phyloP scores from a whole-genome alignment of 2,797 vertebrate genomes.

The Tinamus major region DNA sequence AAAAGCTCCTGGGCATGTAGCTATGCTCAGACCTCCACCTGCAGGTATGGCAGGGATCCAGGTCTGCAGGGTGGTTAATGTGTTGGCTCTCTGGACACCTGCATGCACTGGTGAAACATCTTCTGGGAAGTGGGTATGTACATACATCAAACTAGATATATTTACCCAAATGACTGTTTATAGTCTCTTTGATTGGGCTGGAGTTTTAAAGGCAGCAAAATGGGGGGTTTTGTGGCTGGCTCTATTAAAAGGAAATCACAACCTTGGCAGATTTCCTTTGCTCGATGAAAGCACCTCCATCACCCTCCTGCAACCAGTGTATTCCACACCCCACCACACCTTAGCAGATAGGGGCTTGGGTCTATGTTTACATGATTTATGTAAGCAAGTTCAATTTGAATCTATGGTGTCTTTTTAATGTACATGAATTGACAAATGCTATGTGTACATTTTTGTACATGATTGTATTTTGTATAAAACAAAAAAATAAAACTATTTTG shows the following conservation, averaged over 20 bases:
- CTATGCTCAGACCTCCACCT: rapidly evolving
- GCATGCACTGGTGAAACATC: neutral
- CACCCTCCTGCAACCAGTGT: neutral
- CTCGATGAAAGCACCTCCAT: neutral
- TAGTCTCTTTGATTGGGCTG: neutral
- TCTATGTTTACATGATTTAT: slow-evolving; percentile 75
- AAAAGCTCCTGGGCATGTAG: neutral
- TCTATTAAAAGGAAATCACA: neutral
- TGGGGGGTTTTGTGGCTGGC: neutral
- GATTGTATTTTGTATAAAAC: slow-evolving; percentile 87
- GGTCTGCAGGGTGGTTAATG: rapidly evolving
- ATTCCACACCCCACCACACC: neutral
- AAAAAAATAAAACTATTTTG: slow-evolving; percentile 76
- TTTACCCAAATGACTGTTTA: neutral
- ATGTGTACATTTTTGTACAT: slow-evolving; percentile 91
- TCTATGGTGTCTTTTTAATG: neutral
- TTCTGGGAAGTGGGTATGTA: neutral
- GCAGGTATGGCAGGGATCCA: no score
- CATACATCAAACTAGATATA: neutral
- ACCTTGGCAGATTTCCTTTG: neutral
- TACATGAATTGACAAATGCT: slow-evolving; percentile 75
- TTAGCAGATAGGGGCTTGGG: slow-evolving; percentile 62
- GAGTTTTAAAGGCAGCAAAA: neutral
- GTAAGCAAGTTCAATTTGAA: slow-evolving; percentile 70
- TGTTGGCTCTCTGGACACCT: neutral